Percentiles rank a stretch among this genome's conserved stretches.
Evolutionary conservation across 2,888 invertebrate species (phyloP).

Genomic region (Fabriciana adippe): DNA sequence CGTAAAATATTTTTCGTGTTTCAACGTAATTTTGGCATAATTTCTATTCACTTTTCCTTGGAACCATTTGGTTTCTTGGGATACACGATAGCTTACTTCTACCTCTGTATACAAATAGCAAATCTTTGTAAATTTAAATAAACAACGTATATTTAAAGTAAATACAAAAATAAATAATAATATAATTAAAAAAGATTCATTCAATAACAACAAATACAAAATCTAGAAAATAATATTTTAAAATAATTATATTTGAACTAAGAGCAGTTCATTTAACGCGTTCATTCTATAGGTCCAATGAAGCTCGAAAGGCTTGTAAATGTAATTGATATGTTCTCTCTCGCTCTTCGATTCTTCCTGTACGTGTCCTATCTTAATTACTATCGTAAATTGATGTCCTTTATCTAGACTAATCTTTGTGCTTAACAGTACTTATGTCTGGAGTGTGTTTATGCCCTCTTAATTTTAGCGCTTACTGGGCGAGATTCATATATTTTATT

Average conservation of each 20-base stretch:
- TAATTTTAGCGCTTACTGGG: background rate
- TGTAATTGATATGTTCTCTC: conserved; percentile 26
- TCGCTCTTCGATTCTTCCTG: conserved; percentile 23
- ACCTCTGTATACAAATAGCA: too few relatives aligned
- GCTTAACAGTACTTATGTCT: conserved; percentile 35
- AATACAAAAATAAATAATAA: too few relatives aligned
- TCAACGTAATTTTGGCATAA: too few relatives aligned
- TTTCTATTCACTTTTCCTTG: too few relatives aligned
- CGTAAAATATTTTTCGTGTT: too few relatives aligned
- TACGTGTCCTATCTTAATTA: conserved; percentile 41
- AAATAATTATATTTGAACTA: background rate
- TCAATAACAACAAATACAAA: too few relatives aligned
- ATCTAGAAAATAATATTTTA: background rate
- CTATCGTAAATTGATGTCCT: conserved; percentile 39
- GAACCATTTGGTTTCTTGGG: too few relatives aligned
- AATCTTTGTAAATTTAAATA: too few relatives aligned
- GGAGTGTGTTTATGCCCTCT: conserved; percentile 12
- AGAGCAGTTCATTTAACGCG: conserved; percentile 5
- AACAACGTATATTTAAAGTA: too few relatives aligned
- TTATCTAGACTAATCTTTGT: conserved; percentile 37
- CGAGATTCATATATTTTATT: background rate
- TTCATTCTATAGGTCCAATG: conserved; percentile 13
- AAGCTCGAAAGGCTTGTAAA: conserved; percentile 21
- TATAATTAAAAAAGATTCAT: too few relatives aligned
- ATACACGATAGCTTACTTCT: too few relatives aligned